Percentiles rank a stretch among this genome's conserved stretches.
Evolutionary conservation across 2,888 invertebrate species (phyloP).

Genomic region (Disparrhopalites patrizii): DNA sequence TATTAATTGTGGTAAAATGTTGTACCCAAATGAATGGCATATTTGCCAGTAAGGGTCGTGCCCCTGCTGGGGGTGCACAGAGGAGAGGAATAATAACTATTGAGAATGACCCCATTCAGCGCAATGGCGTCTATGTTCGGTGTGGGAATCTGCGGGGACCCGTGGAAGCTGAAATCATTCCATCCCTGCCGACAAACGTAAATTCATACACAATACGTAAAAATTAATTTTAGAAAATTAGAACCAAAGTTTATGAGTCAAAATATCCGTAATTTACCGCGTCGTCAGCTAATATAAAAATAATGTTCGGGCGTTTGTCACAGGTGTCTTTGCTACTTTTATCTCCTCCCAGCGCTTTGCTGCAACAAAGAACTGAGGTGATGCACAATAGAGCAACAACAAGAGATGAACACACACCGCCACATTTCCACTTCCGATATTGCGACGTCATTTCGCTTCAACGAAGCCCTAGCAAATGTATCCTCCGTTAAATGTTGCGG

Average conservation of each 20-base stretch:
- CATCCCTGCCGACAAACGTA: no score
- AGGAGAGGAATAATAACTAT: slow-evolving; percentile 79
- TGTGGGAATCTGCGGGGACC: slow-evolving; percentile 78
- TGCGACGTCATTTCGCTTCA: no score
- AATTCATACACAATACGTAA: no score
- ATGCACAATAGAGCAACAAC: no score
- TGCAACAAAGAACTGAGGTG: no score
- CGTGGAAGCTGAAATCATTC: slow-evolving; percentile 88
- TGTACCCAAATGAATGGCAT: slow-evolving; percentile 76
- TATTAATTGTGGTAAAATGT: no score
- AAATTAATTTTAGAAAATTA: background rate
- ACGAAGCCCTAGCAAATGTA: no score
- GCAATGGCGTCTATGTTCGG: slow-evolving; percentile 86
- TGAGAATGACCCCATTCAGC: slow-evolving; percentile 76
- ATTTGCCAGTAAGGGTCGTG: slow-evolving; percentile 67
- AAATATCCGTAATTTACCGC: slow-evolving; percentile 50
- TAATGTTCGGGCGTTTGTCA: slow-evolving; percentile 52
- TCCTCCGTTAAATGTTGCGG: no score
- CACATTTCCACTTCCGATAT: no score
- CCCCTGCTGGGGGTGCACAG: slow-evolving; percentile 60
- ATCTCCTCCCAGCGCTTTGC: no score
- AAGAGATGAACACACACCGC: no score
- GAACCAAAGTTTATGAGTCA: background rate
- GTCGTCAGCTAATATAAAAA: slow-evolving; percentile 56
- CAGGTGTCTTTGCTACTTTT: no score